phyloP scores from a whole-genome alignment of 2,113 vertebrate species.

The Bujurquina vittata region DNA sequence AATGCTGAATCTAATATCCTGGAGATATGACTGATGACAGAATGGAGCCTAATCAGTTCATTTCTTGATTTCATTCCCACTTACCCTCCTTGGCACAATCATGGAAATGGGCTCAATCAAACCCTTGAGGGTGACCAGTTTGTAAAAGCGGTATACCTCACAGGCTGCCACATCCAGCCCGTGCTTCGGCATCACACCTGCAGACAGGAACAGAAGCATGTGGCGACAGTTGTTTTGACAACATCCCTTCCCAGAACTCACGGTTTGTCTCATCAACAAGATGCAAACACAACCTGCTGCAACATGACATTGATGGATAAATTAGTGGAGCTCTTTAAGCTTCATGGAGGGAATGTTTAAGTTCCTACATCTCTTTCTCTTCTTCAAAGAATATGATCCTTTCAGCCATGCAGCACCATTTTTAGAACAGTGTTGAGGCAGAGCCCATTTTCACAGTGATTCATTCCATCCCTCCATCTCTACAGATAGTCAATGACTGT shows the following conservation, averaged over 20 bases:
- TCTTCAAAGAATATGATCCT: neutral
- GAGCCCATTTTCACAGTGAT: neutral
- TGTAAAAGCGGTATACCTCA: constrained; percentile 97
- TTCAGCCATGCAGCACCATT: neutral
- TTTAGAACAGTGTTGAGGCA: neutral
- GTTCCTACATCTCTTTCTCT: neutral
- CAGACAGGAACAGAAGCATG: neutral
- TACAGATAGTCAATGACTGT: constrained; percentile 8
- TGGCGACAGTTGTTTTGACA: neutral
- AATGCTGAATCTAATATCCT: neutral
- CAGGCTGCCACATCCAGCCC: constrained; percentile 94
- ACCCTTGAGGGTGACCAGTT: constrained; percentile 94
- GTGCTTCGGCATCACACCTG: constrained; percentile 98
- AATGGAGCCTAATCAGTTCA: neutral
- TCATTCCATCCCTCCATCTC: neutral
- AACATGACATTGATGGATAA: neutral
- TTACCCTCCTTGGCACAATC: constrained; percentile 97
- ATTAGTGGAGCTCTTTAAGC: neutral
- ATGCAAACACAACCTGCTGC: neutral
- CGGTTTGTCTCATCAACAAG: neutral
- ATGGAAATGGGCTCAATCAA: constrained; percentile 97
- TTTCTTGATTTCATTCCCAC: constrained; percentile 51
- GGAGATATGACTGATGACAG: neutral
- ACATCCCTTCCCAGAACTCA: neutral
- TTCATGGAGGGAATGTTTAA: neutral